Evolutionary conservation across 2,113 vertebrate genomes (phyloP).

Genomic region (Muscicapa adusta): DNA sequence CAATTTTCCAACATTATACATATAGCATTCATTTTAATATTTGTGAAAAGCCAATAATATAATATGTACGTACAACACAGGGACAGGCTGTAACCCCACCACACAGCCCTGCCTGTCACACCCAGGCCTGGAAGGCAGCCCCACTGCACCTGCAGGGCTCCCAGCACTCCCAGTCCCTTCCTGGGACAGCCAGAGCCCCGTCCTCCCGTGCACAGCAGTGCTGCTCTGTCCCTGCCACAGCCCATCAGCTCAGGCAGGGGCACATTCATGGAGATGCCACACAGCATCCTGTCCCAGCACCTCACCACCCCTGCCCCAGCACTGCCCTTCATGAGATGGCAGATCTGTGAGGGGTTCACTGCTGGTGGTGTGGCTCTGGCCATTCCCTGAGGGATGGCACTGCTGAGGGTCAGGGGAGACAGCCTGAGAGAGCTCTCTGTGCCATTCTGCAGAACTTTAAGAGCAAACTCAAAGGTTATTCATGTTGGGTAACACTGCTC

Average conservation of each 20-base stretch:
- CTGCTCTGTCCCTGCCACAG: background rate
- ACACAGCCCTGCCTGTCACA: accelerated
- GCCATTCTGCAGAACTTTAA: background rate
- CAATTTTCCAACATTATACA: no score
- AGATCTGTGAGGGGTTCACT: background rate
- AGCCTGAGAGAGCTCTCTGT: background rate
- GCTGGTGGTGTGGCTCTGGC: background rate
- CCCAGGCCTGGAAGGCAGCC: background rate
- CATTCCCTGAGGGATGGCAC: background rate
- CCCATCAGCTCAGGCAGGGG: background rate
- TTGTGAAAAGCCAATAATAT: no score
- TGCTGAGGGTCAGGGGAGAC: background rate
- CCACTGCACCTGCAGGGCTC: background rate
- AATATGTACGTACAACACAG: background rate
- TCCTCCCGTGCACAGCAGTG: accelerated
- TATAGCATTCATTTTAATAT: no score
- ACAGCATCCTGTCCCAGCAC: background rate
- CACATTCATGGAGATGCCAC: background rate
- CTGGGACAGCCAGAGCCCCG: accelerated
- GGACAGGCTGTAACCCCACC: background rate
- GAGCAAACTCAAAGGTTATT: background rate
- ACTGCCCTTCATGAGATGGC: background rate
- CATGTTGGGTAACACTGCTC: background rate
- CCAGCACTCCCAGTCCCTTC: background rate
- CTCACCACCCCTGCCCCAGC: background rate